Evolutionary conservation across 2,888 invertebrate species (phyloP).

Genomic region (Nephrotoma flavescens): DNA sequence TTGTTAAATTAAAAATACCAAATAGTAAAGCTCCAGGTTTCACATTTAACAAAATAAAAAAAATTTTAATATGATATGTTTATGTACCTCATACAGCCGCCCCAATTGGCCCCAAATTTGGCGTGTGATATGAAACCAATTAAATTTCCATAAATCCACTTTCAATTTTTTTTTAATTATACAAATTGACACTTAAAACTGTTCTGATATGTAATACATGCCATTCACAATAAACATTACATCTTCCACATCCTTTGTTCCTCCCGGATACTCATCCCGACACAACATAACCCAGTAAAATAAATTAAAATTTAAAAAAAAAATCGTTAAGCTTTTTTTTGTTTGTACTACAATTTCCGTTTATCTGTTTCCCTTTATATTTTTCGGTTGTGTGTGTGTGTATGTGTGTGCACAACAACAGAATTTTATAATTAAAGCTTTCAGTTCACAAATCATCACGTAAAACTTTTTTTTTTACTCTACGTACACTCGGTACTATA

Average conservation of each 20-base stretch:
- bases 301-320: not conserved
- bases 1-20: too few relatives aligned
- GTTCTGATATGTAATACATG: not conserved
- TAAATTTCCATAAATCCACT: not conserved
- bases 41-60: too few relatives aligned
- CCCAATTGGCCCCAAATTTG: not conserved
- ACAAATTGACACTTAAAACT: not conserved
- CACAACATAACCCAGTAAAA: not conserved
- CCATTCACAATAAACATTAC: not conserved
- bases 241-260: not conserved
- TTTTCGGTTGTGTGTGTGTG: not conserved
- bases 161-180: not conserved
- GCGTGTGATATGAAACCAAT: not conserved
- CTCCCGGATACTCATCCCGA: not conserved
- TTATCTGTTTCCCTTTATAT: not conserved
- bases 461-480: not conserved
- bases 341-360: not conserved
- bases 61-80: not conserved
- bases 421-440: not conserved
- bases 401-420: not conserved
- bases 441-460: not conserved
- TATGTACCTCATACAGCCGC: not conserved
- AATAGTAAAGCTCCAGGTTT: too few relatives aligned
- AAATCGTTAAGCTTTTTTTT: not conserved
- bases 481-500: not conserved